Evolutionary conservation across 1,140 invertebrate species (phyloP), one percentile per base, ranked within the genome.

Genomic region (Amyelois transitella): DNA sequence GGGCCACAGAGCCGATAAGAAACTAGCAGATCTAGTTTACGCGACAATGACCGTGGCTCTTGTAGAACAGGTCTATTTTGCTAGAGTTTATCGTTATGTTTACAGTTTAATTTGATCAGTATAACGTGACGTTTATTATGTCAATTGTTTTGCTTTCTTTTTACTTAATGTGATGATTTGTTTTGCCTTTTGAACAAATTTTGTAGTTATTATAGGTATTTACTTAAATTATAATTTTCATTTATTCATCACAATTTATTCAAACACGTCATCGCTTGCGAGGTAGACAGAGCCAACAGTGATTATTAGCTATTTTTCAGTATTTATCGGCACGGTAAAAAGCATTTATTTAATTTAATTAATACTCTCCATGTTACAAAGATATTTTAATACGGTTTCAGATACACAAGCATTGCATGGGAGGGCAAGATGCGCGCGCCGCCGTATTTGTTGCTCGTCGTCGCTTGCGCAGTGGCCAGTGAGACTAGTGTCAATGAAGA

Each of bases 1-100:
- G 21, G 17, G 38, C 49, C 51, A 1, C 1, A 21, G 19, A 49
- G 18, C 17, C 53, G 55, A 18, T 25, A 55, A 43, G 38, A 63
- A 61, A 64, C 60, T 59, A 65, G 56, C 54, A 51, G 69, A 66
- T 75, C 67, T 66, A 60, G 63, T 69, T 65, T 49, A 50, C 32
- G 70, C 62, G 71, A 78, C 73, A 78, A 78, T 74, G 75, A 78
- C 75, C 75, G 73, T 65, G 48, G 54, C 50, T 65, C 68, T 62
- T 67, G 73, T 66, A 60, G 54, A 68, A 60, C 69, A 55, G 66
- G 73, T 76, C 73, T 77, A 64, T 66, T 70, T 48, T 51, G 58
- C 62, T 64, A 20, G 21, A 18, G 21, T 18, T 48, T 48, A 21
- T 48, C 20, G 20, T 45, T 45, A 19, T 62, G 63, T 69, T 72